These are phyloP conservation scores for Climacteris rufus DNA, from an alignment of 2,113 vertebrate species.

Conservation along the genomic window DNA sequence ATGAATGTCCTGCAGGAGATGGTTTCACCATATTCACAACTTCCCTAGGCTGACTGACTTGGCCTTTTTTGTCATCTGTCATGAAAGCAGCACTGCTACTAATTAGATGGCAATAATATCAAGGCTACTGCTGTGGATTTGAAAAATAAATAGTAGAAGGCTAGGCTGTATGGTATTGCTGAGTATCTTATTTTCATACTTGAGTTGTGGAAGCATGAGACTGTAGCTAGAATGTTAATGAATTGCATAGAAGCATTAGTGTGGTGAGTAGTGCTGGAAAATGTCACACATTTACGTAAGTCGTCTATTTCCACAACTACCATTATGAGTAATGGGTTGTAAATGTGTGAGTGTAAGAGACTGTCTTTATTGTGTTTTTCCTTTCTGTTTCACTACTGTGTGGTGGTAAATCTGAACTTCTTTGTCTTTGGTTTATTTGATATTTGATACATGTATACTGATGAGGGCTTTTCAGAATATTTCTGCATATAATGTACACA, in stretches of 20 bases:
- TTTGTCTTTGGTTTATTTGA: background rate
- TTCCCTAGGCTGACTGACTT: background rate
- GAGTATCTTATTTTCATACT: background rate
- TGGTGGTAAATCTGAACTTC: background rate
- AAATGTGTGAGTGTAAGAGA: background rate
- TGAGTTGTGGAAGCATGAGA: background rate
- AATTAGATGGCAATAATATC: background rate
- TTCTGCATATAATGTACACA: background rate
- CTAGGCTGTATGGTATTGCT: background rate
- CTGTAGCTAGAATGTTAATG: background rate
- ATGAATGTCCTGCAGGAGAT: background rate
- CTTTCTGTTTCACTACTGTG: background rate
- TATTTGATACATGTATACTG: background rate
- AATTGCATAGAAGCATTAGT: background rate
- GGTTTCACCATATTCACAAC: background rate
- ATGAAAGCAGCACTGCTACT: background rate
- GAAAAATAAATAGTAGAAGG: background rate
- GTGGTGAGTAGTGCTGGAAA: background rate
- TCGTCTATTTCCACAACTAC: background rate
- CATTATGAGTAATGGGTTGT: background rate
- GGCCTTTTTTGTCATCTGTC: background rate
- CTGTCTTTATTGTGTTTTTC: background rate
- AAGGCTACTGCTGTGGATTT: background rate
- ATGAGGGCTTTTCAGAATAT: background rate
- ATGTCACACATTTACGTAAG: background rate